Base-by-base conservation (phyloP, 2,797 vertebrate genomes). In the Helicolenus hilgendorfi region DNA sequence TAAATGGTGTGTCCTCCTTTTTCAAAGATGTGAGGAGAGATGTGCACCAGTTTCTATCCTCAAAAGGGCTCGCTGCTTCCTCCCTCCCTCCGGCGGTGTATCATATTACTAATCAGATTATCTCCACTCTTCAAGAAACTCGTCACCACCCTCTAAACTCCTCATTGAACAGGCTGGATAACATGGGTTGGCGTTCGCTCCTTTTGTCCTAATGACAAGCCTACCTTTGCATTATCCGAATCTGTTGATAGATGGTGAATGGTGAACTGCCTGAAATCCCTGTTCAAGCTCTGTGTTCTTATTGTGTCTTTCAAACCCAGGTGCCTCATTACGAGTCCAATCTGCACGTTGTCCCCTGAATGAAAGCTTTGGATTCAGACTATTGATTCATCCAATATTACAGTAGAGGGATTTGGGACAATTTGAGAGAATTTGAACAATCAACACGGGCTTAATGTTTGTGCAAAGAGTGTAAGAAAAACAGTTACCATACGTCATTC, bases 71-170 rank as follows among this genome's bases (percentile, higher is more conserved):
- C 3, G 3, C 31, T 68, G 26, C 68, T 83, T 27, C 76, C n/a
- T 77, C 68, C 76, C 58, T 79, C 77, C 84, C 72, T 63, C 38
- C 36, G 38, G 85, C 60, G 24, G 76, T 72, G 91, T 76, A 91
- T 93, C 89, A 74, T 77, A 84, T 92, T 89, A 89, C 94, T 90
- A 91, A 95, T 94, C 84, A 91, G 84, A 92, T 94, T 93, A 94
- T 92, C 87, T 83, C 72, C 81, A 64, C 86, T 83, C 69, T 87
- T 85, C 53, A 85, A 84, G 80, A 84, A 89, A 72, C 82, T 58
- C 10, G 1, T 70, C 67, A 5, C 20, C 58, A 72, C n/a, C 27
- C 31, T 31, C 45, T 33, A 72, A 85, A 80, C 60, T 76, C 36
- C 56, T 72, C 56, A 75, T 10, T 64, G 49, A 89, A 71, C 36